These are phyloP conservation scores for Tenebrosternarchus preto DNA, from an alignment of 2,113 vertebrate species.

Conservation along the genomic window DNA sequence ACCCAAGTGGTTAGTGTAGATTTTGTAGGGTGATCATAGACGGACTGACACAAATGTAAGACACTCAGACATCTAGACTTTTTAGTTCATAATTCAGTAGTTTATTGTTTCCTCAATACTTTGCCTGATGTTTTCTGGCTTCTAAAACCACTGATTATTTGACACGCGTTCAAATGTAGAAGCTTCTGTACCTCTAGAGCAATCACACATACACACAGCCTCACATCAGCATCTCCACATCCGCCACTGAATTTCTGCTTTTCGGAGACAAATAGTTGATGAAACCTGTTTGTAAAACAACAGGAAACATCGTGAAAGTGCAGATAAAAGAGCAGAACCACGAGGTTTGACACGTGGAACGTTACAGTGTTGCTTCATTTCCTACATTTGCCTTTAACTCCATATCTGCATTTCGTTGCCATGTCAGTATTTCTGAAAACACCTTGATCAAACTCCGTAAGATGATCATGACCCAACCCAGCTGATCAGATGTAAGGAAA, in stretches of 20 bases:
- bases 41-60: background rate
- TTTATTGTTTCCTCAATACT: no score
- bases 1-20: no score
- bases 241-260: background rate
- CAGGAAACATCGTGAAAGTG: conserved; percentile 4
- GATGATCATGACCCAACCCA: background rate
- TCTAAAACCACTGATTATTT: no score
- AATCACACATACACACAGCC: background rate
- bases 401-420: background rate
- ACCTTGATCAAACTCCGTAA: background rate
- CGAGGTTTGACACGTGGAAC: background rate
- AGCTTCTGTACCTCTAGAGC: no score
- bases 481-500: conserved; percentile 41
- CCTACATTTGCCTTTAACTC: conserved; percentile 24
- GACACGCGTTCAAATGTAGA: no score
- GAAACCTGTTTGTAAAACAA: conserved; percentile 1
- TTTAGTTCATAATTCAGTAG: no score
- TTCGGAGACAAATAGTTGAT: background rate
- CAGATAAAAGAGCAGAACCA: conserved; percentile 13
- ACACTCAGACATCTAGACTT: background rate
- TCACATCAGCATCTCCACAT: background rate
- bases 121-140: no score
- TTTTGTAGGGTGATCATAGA: background rate
- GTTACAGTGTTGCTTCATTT: conserved; percentile 29
- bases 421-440: background rate